Percentiles rank a stretch among this genome's conserved stretches.
Conservation (phyloP, 1,140 invertebrate species). For the Aphis craccivora region DNA sequence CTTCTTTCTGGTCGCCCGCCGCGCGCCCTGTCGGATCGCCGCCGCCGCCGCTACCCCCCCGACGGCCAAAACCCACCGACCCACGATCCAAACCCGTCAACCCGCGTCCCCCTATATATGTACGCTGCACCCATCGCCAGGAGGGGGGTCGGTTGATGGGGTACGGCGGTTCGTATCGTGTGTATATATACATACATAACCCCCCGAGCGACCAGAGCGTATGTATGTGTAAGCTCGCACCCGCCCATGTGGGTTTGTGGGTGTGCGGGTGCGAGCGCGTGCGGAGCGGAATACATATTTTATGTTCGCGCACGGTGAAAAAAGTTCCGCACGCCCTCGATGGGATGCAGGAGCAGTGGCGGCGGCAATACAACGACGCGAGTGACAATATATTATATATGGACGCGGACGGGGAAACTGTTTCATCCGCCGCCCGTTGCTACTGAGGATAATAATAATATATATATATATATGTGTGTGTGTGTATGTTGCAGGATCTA, state of each 20-base stretch:
- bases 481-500: neutral
- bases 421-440: neutral
- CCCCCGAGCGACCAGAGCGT: neutral
- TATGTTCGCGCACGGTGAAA: neutral
- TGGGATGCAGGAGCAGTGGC: neutral
- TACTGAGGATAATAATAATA: too few relatives aligned
- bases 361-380: neutral
- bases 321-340: neutral
- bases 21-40: slow-evolving; percentile 27
- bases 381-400: neutral
- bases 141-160: neutral
- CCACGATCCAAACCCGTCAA: neutral
- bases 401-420: neutral
- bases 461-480: neutral
- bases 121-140: neutral
- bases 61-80: neutral
- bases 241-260: neutral
- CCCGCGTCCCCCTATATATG: neutral
- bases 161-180: neutral
- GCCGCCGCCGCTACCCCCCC: neutral
- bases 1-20: neutral
- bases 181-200: neutral
- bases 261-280: neutral
- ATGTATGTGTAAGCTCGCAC: neutral
- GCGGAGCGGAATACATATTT: slow-evolving; percentile 32